Conservation (phyloP, 1,140 invertebrate genomes). For the Papilio dardanus region DNA sequence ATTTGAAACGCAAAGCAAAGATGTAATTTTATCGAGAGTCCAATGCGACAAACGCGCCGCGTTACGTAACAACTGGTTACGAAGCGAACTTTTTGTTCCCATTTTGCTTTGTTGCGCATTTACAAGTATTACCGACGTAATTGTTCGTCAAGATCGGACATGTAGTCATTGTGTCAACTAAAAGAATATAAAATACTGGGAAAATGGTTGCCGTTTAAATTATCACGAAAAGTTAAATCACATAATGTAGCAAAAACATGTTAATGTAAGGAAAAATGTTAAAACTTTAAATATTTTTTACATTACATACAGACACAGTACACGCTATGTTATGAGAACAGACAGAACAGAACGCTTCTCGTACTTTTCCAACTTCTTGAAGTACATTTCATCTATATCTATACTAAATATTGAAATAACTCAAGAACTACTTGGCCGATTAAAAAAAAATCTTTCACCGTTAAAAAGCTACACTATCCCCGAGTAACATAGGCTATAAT, state of each 20-base stretch:
- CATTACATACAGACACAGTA: no score
- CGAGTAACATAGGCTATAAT: no score
- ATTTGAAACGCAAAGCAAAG: conserved; percentile 22
- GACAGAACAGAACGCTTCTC: no score
- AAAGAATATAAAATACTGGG: conserved; percentile 35
- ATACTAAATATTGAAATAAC: no score
- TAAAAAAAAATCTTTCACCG: no score
- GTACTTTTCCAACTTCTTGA: no score
- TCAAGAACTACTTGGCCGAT: no score
- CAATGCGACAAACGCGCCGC: conserved; percentile 27
- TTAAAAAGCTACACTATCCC: no score
- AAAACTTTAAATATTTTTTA: conserved; percentile 6
- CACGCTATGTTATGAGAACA: no score
- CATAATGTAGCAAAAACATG: conserved; percentile 20
- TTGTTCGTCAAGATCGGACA: conserved; percentile 40
- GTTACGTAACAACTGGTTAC: conserved; percentile 56
- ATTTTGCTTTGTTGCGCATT: conserved; percentile 55
- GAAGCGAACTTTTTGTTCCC: conserved; percentile 51
- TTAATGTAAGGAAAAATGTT: conserved; percentile 17
- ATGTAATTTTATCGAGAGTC: conserved; percentile 17
- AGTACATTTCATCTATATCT: no score
- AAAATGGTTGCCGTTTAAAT: conserved; percentile 8
- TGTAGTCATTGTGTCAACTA: conserved; percentile 30
- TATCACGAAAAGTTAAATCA: conserved; percentile 14
- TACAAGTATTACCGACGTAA: conserved; percentile 44